phyloP scores from a whole-genome alignment of 2,113 vertebrate species.

The Salvelinus fontinalis region DNA sequence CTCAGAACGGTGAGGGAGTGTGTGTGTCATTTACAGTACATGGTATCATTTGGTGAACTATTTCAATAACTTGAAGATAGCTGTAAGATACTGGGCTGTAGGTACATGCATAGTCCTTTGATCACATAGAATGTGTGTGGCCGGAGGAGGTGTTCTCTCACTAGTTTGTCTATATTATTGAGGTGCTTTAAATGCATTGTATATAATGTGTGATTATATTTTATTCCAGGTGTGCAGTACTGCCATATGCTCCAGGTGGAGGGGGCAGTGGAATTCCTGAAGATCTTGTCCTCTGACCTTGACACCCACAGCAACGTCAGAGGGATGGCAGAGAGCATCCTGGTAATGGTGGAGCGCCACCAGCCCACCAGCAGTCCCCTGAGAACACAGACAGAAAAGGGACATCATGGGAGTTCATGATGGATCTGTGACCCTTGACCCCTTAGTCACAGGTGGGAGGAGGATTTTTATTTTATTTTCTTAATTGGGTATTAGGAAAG shows the following conservation, averaged over 20 bases:
- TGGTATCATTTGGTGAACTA: too few relatives aligned
- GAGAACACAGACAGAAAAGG: not conserved
- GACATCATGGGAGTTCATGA: not conserved
- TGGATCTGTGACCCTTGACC: not conserved
- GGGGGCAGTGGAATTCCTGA: conserved; percentile 83
- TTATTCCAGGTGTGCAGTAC: conserved; percentile 65
- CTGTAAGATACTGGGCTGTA: not conserved
- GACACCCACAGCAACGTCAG: conserved; percentile 83
- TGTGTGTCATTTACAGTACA: too few relatives aligned
- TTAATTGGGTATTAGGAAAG: not conserved
- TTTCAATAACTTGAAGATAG: not conserved
- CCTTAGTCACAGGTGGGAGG: too few relatives aligned
- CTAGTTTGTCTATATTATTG: not conserved
- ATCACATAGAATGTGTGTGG: not conserved
- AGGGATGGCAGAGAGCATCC: conserved; percentile 79
- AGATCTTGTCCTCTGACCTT: conserved; percentile 79
- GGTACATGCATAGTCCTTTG: too few relatives aligned
- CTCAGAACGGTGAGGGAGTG: conserved; percentile 82
- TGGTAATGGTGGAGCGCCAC: conserved; percentile 80
- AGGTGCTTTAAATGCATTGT: not conserved
- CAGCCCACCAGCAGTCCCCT: conserved; percentile 19
- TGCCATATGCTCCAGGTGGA: conserved; percentile 88
- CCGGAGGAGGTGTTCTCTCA: not conserved
- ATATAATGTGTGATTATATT: not conserved
- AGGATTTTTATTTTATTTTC: too few relatives aligned